These are phyloP conservation scores for Coturnix japonica DNA, from an alignment of 2,113 vertebrate species.

Conservation along the genomic window DNA sequence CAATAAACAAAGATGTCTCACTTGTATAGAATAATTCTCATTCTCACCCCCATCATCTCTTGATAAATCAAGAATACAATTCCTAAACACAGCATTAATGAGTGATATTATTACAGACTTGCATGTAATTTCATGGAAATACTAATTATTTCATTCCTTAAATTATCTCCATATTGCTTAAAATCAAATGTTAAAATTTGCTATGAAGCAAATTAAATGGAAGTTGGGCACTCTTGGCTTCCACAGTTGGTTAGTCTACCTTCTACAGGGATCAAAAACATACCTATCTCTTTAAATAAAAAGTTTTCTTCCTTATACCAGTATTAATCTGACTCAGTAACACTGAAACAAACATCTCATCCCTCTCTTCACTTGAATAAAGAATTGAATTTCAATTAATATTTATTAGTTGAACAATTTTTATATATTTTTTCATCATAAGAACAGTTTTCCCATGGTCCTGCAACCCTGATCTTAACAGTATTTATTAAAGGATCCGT, in stretches of 20 bases:
- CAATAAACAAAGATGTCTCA: background rate
- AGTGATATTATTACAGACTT: background rate
- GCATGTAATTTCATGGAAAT: background rate
- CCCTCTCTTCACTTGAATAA: background rate
- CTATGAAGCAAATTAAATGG: background rate
- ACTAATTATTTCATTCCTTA: background rate
- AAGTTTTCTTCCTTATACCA: background rate
- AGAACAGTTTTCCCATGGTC: background rate
- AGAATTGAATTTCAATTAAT: background rate
- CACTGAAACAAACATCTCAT: background rate
- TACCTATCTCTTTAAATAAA: background rate
- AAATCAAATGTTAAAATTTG: slow-evolving; percentile 2
- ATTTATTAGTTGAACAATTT: background rate
- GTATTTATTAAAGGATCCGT: background rate
- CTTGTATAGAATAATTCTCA: background rate
- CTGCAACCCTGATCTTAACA: background rate
- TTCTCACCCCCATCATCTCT: background rate
- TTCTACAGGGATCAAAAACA: background rate
- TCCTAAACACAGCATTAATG: background rate
- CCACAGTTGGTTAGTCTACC: background rate
- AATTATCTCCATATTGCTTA: slow-evolving; percentile 7
- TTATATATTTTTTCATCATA: background rate
- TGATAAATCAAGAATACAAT: background rate
- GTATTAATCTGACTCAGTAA: background rate
- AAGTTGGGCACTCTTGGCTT: background rate